These are phyloP conservation scores for Chymomyza costata DNA, from an alignment of 1,140 invertebrate genomes.

Conservation along the genomic window DNA sequence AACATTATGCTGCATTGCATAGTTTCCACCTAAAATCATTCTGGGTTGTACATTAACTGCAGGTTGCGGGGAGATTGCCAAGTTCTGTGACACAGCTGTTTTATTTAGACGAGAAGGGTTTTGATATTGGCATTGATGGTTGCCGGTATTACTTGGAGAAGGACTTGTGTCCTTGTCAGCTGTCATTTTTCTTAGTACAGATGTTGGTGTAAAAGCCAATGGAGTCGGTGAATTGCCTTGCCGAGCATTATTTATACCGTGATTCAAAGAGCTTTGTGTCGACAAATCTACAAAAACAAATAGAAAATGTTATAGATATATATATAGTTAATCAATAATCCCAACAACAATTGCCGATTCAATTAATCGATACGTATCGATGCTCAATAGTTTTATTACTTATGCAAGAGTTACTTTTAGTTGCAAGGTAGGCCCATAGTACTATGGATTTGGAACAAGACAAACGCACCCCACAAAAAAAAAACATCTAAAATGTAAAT, in stretches of 20 bases:
- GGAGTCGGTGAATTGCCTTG: slow-evolving; percentile 78
- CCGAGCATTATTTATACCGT: slow-evolving; percentile 8
- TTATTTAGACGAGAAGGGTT: slow-evolving; percentile 61
- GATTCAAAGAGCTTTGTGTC: slow-evolving; percentile 1
- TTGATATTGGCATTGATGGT: slow-evolving; percentile 67
- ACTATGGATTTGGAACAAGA: too few species aligned
- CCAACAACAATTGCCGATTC: background rate
- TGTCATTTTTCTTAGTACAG: slow-evolving; percentile 93
- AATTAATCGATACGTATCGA: too few species aligned
- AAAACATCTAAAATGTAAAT: too few species aligned
- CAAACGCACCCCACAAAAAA: too few species aligned
- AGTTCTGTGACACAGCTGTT: slow-evolving; percentile 52
- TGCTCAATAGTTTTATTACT: too few species aligned
- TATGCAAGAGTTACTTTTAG: too few species aligned
- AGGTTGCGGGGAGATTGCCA: slow-evolving; percentile 25
- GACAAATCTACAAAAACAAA: slow-evolving; percentile 25
- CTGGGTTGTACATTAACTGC: slow-evolving; percentile 43
- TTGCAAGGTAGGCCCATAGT: too few species aligned
- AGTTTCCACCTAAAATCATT: slow-evolving; percentile 67
- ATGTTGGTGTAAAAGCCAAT: slow-evolving; percentile 92
- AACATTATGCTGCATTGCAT: slow-evolving; percentile 30
- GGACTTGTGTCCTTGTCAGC: slow-evolving; percentile 84
- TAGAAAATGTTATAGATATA: background rate
- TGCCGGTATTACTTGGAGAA: slow-evolving; percentile 19
- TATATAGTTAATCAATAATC: background rate